phyloP scores from a whole-genome alignment of 2,888 invertebrate species.

The Ellobium chinense region DNA sequence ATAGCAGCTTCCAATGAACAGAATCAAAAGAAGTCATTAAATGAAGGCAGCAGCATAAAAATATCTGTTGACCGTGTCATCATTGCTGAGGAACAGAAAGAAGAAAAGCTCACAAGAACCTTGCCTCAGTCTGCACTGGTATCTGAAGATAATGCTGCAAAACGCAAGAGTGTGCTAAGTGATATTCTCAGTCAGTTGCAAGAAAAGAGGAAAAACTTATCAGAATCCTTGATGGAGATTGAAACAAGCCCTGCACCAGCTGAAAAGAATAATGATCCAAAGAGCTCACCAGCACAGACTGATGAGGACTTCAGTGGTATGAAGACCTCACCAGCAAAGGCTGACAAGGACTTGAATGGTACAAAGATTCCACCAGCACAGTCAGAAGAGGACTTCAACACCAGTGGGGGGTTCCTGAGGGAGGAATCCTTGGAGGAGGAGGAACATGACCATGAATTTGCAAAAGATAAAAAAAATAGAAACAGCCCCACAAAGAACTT shows the following conservation, averaged over 20 bases:
- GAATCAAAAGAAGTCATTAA: not conserved
- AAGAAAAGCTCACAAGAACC: not conserved
- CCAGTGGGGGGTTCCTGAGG: constrained; percentile 7
- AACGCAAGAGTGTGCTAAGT: constrained; percentile 34
- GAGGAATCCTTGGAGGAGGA: not conserved
- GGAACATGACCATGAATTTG: no score
- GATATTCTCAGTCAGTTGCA: constrained; percentile 33
- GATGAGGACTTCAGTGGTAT: no score
- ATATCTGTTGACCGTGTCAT: not conserved
- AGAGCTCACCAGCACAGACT: no score
- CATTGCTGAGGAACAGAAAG: not conserved
- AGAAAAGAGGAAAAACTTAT: constrained; percentile 23
- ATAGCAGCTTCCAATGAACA: not conserved
- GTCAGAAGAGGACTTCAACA: not conserved
- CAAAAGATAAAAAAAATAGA: no score
- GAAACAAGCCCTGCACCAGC: no score
- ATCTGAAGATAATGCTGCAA: not conserved
- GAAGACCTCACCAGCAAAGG: no score
- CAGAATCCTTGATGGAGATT: not conserved
- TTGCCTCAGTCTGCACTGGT: not conserved
- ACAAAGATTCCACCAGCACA: no score
- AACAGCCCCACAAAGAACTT: no score
- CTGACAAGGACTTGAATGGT: not conserved
- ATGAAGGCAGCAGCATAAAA: not conserved
- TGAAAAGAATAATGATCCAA: no score